Evolutionary conservation across 2,888 invertebrate species (phyloP).

Genomic region (Leucophora obtusa): DNA sequence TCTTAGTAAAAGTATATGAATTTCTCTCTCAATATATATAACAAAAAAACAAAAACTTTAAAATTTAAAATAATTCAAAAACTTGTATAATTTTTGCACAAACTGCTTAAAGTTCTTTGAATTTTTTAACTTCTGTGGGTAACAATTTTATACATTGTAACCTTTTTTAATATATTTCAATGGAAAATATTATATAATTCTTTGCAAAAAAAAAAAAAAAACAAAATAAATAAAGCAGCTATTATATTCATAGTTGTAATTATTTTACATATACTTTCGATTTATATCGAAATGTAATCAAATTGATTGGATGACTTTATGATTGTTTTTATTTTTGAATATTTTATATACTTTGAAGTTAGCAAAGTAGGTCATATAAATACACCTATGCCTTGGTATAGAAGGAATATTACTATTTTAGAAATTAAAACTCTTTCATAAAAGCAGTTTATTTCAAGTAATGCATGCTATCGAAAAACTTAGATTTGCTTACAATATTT

Average conservation of each 20-base stretch:
- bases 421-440: too few species aligned
- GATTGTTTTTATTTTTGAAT: neutral
- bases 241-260: neutral
- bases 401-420: too few species aligned
- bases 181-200: neutral
- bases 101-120: too few species aligned
- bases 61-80: too few species aligned
- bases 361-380: slow-evolving; percentile 19
- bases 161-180: neutral
- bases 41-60: too few species aligned
- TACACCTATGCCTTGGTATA: neutral
- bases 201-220: neutral
- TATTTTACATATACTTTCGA: neutral
- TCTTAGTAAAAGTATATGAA: too few species aligned
- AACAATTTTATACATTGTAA: neutral
- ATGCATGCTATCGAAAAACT: too few species aligned
- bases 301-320: slow-evolving; percentile 43
- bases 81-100: too few species aligned
- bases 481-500: too few species aligned
- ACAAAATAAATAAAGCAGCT: neutral
- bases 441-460: too few species aligned
- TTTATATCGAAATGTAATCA: slow-evolving; percentile 36
- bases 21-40: too few species aligned
- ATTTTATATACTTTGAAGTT: neutral
- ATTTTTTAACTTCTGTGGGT: too few species aligned